These are phyloP conservation scores for Frieseomelitta varia DNA, from an alignment of 1,140 invertebrate genomes.

Conservation along the genomic window DNA sequence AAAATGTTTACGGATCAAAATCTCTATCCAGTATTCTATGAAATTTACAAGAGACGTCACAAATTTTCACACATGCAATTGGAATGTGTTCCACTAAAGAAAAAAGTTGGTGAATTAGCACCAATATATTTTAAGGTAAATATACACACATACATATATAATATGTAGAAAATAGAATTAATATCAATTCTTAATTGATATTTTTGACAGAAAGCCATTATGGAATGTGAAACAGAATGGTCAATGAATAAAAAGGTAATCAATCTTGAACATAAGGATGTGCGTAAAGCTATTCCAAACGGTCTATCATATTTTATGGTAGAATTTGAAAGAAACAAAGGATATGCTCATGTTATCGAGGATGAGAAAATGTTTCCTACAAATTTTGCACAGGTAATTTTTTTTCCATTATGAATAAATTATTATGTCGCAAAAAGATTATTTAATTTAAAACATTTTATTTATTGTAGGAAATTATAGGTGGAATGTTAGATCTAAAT, in stretches of 20 bases:
- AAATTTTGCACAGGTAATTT: constrained; percentile 93
- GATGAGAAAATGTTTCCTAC: constrained; percentile 93
- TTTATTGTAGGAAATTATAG: constrained; percentile 92
- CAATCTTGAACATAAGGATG: constrained; percentile 88
- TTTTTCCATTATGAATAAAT: constrained; percentile 26
- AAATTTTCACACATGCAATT: constrained; percentile 92
- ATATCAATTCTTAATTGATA: constrained; percentile 79
- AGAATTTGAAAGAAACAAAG: constrained; percentile 94
- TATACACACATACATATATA: constrained; percentile 10
- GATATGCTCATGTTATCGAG: constrained; percentile 98
- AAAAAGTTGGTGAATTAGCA: constrained; percentile 91
- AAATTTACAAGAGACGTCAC: constrained; percentile 90
- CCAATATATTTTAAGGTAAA: constrained; percentile 96
- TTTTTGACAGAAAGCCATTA: constrained; percentile 96
- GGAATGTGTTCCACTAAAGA: constrained; percentile 94
- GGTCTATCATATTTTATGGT: constrained; percentile 97
- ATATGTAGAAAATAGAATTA: not conserved
- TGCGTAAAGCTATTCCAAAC: constrained; percentile 93
- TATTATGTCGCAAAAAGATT: constrained; percentile 25
- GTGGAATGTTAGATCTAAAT: constrained; percentile 95
- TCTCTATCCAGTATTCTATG: constrained; percentile 95
- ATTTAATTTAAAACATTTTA: constrained; percentile 18
- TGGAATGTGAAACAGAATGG: constrained; percentile 98
- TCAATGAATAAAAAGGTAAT: constrained; percentile 97
- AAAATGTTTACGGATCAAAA: constrained; percentile 89